Evolutionary conservation across 2,888 invertebrate species (phyloP).

Genomic region (Stratiomys singularior): DNA sequence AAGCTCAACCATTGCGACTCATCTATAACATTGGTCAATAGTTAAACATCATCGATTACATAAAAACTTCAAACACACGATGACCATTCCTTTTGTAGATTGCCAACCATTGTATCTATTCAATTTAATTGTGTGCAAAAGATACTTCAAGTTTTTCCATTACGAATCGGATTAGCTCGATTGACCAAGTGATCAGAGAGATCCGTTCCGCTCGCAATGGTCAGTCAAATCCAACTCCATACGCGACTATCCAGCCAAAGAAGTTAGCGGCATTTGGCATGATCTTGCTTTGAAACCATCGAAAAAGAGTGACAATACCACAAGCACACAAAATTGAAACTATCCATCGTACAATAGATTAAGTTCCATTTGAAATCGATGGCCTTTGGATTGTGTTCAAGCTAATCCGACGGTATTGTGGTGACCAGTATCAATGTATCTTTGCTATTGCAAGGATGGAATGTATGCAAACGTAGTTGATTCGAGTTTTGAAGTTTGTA

Average conservation of each 20-base stretch:
- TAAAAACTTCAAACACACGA: slow-evolving; percentile 35
- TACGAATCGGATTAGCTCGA: slow-evolving; percentile 40
- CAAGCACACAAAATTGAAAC: slow-evolving; percentile 42
- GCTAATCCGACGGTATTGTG: slow-evolving; percentile 27
- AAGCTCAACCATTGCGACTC: neutral
- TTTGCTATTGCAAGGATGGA: too few species aligned
- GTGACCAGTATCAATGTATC: too few species aligned
- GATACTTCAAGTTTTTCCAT: slow-evolving; percentile 32
- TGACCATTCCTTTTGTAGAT: slow-evolving; percentile 37
- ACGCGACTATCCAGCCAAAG: too few species aligned
- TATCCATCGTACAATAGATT: slow-evolving; percentile 26
- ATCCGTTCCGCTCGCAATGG: slow-evolving; percentile 1
- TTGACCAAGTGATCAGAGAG: slow-evolving; percentile 13
- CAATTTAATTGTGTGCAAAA: slow-evolving; percentile 3
- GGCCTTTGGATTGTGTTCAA: slow-evolving; percentile 16
- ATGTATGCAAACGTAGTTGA: too few species aligned
- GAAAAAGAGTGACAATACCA: slow-evolving; percentile 22
- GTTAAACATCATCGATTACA: slow-evolving; percentile 45
- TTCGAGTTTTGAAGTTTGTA: too few species aligned
- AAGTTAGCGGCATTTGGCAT: slow-evolving; percentile 22
- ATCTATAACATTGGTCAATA: slow-evolving; percentile 3
- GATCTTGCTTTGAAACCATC: slow-evolving; percentile 22
- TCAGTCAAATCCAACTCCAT: neutral
- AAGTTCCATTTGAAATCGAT: slow-evolving; percentile 40
- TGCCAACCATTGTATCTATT: slow-evolving; percentile 30